phyloP scores from a whole-genome alignment of 1,140 invertebrate genomes.

The Drosophila willistoni region DNA sequence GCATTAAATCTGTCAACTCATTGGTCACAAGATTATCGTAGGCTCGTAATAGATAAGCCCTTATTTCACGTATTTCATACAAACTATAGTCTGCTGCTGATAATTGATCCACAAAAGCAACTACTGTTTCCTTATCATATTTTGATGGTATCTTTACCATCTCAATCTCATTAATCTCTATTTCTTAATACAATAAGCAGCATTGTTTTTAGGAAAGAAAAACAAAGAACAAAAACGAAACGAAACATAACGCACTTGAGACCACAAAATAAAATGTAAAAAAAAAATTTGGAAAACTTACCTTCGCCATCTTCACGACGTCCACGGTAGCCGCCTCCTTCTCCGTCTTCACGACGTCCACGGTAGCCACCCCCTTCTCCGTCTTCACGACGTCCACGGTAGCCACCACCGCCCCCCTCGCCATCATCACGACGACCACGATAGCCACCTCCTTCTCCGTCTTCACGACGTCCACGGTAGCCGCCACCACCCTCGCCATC shows the following conservation, averaged over 20 bases:
- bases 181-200: not conserved
- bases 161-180: not conserved
- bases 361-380: conserved; percentile 33
- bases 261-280: too few relatives aligned
- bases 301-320: conserved; percentile 55
- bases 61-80: conserved; percentile 26
- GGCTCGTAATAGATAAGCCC: conserved; percentile 41
- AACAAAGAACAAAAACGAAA: conserved; percentile 30
- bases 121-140: conserved; percentile 45
- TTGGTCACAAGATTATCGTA: conserved; percentile 36
- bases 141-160: conserved; percentile 27
- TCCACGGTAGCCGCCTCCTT: conserved; percentile 44
- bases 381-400: conserved; percentile 12
- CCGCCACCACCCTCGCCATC: conserved; percentile 47
- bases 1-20: conserved; percentile 1
- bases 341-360: conserved; percentile 19
- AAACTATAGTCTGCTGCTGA: conserved; percentile 16
- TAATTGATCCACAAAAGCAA: conserved; percentile 37
- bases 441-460: conserved; percentile 26
- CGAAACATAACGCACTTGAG: conserved; percentile 18
- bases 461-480: conserved; percentile 36
- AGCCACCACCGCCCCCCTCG: conserved; percentile 46
- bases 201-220: not conserved
- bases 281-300: not conserved
- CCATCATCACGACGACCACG: conserved; percentile 26